These are phyloP conservation scores for Cygnus atratus DNA, from an alignment of 2,113 vertebrate genomes.

Conservation along the genomic window DNA sequence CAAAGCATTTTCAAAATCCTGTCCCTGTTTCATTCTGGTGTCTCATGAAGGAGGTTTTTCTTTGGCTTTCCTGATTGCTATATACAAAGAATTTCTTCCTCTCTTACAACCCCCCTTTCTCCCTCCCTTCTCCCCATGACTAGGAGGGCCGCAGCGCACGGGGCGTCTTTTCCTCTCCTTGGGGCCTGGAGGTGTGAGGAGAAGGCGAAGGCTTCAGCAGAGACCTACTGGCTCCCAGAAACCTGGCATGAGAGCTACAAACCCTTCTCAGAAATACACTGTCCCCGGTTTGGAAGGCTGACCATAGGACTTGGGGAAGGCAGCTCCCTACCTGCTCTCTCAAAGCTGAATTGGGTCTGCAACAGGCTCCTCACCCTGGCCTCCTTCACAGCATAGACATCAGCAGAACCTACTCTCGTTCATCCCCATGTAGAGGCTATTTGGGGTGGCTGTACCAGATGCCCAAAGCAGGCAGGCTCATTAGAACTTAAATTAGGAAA, in stretches of 20 bases:
- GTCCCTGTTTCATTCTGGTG: neutral
- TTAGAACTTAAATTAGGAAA: neutral
- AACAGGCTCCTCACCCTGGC: rapidly evolving
- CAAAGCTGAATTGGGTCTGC: neutral
- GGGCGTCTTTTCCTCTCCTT: neutral
- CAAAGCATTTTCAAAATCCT: neutral
- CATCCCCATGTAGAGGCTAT: neutral
- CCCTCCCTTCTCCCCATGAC: neutral
- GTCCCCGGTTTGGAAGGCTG: neutral
- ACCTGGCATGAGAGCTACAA: neutral
- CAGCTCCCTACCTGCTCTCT: neutral
- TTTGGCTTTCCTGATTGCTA: neutral
- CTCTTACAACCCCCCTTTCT: neutral
- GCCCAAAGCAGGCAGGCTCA: neutral
- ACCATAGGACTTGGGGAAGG: too few relatives aligned
- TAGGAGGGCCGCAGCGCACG: neutral
- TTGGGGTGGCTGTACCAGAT: neutral
- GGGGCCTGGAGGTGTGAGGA: neutral
- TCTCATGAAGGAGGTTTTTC: neutral
- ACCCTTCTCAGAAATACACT: neutral
- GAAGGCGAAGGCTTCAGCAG: neutral
- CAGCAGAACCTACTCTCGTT: neutral
- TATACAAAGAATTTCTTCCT: neutral
- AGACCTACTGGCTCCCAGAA: neutral
- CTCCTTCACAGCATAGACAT: neutral